phyloP scores from a whole-genome alignment of 2,888 invertebrate species.

The Venustoraphidia nigricollis region DNA sequence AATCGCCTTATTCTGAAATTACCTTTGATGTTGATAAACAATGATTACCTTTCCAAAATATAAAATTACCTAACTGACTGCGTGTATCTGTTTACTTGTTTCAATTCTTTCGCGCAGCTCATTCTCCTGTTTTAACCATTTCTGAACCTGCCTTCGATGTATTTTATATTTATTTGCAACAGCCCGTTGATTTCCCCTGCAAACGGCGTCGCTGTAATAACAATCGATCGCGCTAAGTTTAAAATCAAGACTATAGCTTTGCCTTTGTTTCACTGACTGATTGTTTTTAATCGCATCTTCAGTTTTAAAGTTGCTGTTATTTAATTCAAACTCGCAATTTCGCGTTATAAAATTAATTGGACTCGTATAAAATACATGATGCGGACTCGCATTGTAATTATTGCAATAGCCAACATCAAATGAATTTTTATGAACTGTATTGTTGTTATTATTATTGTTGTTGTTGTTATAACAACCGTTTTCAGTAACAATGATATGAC shows the following conservation, averaged over 20 bases:
- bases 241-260: conserved; percentile 34
- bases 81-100: conserved; percentile 20
- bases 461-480: conserved; percentile 6
- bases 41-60: neutral
- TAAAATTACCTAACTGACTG: conserved; percentile 8
- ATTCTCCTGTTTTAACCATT: conserved; percentile 38
- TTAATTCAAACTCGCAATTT: too few relatives aligned
- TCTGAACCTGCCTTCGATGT: conserved; percentile 33
- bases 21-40: neutral
- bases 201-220: conserved; percentile 33
- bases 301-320: too few relatives aligned
- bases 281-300: too few relatives aligned
- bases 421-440: neutral
- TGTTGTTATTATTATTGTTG: conserved; percentile 3
- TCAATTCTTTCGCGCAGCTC: conserved; percentile 24
- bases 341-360: too few relatives aligned
- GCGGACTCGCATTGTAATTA: too few relatives aligned
- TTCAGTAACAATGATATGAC: neutral
- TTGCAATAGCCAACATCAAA: too few relatives aligned
- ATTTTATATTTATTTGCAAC: conserved; percentile 32
- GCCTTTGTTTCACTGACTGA: conserved; percentile 21
- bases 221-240: conserved; percentile 36
- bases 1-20: too few relatives aligned
- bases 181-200: conserved; percentile 30
- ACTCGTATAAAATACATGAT: too few relatives aligned